These are phyloP conservation scores for Therioaphis trifolii DNA, from an alignment of 2,888 invertebrate genomes.

Conservation along the genomic window DNA sequence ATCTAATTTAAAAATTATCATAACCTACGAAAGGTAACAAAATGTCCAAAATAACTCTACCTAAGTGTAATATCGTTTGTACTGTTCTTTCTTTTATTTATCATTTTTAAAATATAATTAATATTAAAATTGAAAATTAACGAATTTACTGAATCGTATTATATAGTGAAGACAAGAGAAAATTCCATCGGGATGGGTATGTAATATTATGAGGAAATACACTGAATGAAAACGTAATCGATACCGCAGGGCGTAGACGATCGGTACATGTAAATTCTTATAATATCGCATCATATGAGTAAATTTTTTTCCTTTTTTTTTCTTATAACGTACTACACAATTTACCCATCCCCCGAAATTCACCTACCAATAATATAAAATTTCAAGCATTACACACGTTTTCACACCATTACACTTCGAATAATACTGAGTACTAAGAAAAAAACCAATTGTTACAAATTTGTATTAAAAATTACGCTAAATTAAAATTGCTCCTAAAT, in stretches of 20 bases:
- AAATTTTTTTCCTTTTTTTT: too few relatives aligned
- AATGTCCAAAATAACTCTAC: constrained; percentile 38
- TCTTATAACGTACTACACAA: not conserved
- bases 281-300: too few relatives aligned
- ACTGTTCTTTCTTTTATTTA: constrained; percentile 1
- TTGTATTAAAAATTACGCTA: constrained; percentile 15
- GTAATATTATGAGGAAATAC: not conserved
- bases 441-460: constrained; percentile 22
- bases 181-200: constrained; percentile 50
- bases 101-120: not conserved
- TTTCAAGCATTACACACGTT: constrained; percentile 47
- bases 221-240: not conserved
- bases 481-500: constrained; percentile 17
- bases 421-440: constrained; percentile 37
- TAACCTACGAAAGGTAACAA: constrained; percentile 55
- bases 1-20: constrained; percentile 23
- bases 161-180: constrained; percentile 39
- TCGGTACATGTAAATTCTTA: too few relatives aligned
- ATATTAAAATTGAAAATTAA: not conserved
- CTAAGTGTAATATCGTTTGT: constrained; percentile 12
- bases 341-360: constrained; percentile 45
- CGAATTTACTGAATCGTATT: not conserved
- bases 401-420: constrained; percentile 30
- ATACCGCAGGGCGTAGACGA: not conserved
- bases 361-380: constrained; percentile 31